These are phyloP conservation scores for Dendrocincla tyrannina DNA, from an alignment of 2,797 vertebrate genomes.

Conservation along the genomic window DNA sequence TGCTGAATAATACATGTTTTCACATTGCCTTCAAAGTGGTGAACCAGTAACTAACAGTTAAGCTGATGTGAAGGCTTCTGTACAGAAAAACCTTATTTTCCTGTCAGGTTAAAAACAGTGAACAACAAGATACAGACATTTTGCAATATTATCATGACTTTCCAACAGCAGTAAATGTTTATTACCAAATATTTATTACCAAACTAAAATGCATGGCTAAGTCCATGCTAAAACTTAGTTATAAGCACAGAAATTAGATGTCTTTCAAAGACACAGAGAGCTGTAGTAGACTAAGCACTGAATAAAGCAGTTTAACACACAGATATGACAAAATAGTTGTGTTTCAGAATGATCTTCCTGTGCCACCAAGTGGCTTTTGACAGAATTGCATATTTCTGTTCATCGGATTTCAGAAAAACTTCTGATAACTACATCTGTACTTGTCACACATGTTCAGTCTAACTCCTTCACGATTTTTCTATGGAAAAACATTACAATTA, in stretches of 20 bases:
- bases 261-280: neutral
- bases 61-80: neutral
- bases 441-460: neutral
- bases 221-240: neutral
- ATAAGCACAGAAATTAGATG: neutral
- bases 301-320: neutral
- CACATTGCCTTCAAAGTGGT: neutral
- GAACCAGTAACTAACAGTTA: neutral
- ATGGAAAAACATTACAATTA: neutral
- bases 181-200: neutral
- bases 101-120: neutral
- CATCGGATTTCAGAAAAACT: neutral
- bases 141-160: neutral
- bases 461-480: neutral
- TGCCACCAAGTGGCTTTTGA: constrained; percentile 27
- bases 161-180: neutral
- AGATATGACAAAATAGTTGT: rapidly evolving
- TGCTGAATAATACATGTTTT: neutral
- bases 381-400: neutral
- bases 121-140: neutral
- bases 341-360: neutral
- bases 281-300: neutral
- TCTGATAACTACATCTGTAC: neutral
- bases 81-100: neutral
- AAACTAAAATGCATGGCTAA: neutral